Conservation (phyloP, 2,888 invertebrate species). For the Carcina quercana region DNA sequence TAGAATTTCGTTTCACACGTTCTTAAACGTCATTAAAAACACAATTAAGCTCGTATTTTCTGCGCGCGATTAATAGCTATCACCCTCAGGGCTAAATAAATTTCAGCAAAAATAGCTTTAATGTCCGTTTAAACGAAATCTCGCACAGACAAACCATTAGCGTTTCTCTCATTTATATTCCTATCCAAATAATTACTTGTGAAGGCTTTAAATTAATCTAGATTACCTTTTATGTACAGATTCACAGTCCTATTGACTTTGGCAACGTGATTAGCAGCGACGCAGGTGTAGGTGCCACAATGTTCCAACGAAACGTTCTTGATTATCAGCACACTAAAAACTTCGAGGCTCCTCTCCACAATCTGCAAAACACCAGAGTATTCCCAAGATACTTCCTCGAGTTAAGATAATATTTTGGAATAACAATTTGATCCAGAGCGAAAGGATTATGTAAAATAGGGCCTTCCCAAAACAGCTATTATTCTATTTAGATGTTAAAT, state of each 20-base stretch:
- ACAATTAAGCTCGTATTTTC: too few relatives aligned
- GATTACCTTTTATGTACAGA: constrained; percentile 81
- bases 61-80: too few relatives aligned
- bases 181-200: too few relatives aligned
- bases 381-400: not conserved
- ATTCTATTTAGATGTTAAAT: constrained; percentile 3
- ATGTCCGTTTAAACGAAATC: too few relatives aligned
- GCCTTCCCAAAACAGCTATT: constrained; percentile 8
- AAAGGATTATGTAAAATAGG: constrained; percentile 11
- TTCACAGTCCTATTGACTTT: constrained; percentile 81
- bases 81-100: too few relatives aligned
- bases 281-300: constrained; percentile 83
- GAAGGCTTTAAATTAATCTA: too few relatives aligned
- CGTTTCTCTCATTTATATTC: too few relatives aligned
- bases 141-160: too few relatives aligned
- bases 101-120: too few relatives aligned
- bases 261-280: constrained; percentile 82
- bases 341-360: constrained; percentile 79
- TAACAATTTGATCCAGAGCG: constrained; percentile 8
- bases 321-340: constrained; percentile 81
- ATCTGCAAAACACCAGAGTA: constrained; percentile 51
- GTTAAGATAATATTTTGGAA: constrained; percentile 8
- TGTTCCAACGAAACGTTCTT: constrained; percentile 82
- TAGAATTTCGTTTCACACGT: too few relatives aligned
- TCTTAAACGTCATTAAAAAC: too few relatives aligned